Evolutionary conservation across 2,888 invertebrate species (phyloP), one percentile per base, ranked within the genome.

Genomic region (Sphaeridia pumilis): DNA sequence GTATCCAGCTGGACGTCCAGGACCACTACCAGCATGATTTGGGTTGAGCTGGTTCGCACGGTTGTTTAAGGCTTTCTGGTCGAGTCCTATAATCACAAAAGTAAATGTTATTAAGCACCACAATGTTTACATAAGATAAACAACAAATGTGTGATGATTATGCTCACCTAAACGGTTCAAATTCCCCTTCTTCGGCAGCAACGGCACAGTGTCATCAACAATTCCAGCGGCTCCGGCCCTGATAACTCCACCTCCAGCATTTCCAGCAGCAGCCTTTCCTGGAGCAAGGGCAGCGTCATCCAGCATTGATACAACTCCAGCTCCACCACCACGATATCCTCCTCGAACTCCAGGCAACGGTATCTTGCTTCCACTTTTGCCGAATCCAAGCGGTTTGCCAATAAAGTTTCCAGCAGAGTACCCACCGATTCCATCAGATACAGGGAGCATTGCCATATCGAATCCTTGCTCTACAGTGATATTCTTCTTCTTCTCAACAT

Each of bases 1-100:
- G n/a, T n/a, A n/a, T n/a, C n/a, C n/a, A n/a, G n/a, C n/a, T n/a
- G n/a, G n/a, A n/a, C n/a, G n/a, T n/a, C n/a, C n/a, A n/a, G n/a
- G n/a, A n/a, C n/a, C n/a, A n/a, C n/a, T 51, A 10, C 38, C 22
- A 12, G 59, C 44, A 26, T 69, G 34, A n/a, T 70, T 68, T 0
- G 68, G 66, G 36, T 70, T 69, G 34, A 65, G 0, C 27, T 72
- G 71, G 0, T 67, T 66, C 0, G 56, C 10, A 38, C 66, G 70
- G 46, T 72, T 72, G 46, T 68, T 54, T 2, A 65, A n/a, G 51
- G 69, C 69, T n/a, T 31, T 22, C 31, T 58, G 49, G 43, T 60
- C 58, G 17, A 59, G 43, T 14, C 51, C 52, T 50, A 21, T 17
- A 38, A 49, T 21, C 43, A 34, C 7, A 17, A 44, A 44, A 44